Percentiles rank a stretch among this genome's conserved stretches.
phyloP scores from a whole-genome alignment of 30 jellyfish, hydroid and myxozoan species.

The Sanderia malayensis region DNA sequence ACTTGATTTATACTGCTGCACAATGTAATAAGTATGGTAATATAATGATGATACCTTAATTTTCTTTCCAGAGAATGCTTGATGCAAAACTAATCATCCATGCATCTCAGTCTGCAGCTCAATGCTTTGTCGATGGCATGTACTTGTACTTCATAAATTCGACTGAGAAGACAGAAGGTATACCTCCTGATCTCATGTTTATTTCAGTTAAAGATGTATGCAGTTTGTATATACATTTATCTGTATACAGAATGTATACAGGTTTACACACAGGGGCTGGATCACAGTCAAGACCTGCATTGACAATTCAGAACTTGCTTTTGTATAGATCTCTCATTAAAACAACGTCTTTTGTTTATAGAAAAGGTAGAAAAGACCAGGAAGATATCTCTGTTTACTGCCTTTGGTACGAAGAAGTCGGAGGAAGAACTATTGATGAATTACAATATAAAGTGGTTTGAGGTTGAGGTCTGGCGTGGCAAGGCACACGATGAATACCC shows the following conservation, averaged over 20 bases:
- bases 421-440: conserved; percentile 75
- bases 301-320: too few relatives aligned
- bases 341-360: neutral
- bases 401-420: conserved; percentile 55
- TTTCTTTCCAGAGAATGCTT: conserved; percentile 83
- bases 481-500: conserved; percentile 42
- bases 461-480: conserved; percentile 90
- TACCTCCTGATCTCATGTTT: too few relatives aligned
- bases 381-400: conserved; percentile 43
- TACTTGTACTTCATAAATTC: conserved; percentile 64
- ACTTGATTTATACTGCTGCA: too few relatives aligned
- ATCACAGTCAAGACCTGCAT: too few relatives aligned
- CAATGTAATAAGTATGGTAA: too few relatives aligned
- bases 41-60: too few relatives aligned
- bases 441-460: conserved; percentile 83
- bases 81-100: conserved; percentile 68
- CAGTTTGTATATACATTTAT: too few relatives aligned
- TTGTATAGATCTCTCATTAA: neutral
- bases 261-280: too few relatives aligned
- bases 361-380: conserved; percentile 42
- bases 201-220: too few relatives aligned
- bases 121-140: conserved; percentile 84
- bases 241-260: too few relatives aligned
- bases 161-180: conserved; percentile 66
- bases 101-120: conserved; percentile 81